phyloP scores from a whole-genome alignment of 2,888 invertebrate species.

The Amphimallon solstitiale region DNA sequence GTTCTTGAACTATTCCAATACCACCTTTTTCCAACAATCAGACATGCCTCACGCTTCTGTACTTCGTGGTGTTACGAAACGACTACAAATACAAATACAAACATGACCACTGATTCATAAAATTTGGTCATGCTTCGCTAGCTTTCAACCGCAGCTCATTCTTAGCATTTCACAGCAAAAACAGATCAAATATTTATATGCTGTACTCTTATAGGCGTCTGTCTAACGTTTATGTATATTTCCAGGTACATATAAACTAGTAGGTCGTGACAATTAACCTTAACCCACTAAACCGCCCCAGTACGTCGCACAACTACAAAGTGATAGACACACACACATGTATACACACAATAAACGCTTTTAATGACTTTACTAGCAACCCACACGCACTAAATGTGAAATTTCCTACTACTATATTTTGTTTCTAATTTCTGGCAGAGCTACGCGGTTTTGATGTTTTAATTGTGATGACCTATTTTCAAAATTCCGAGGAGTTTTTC shows the following conservation, averaged over 20 bases:
- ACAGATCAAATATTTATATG: slow-evolving; percentile 27
- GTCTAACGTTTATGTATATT: slow-evolving; percentile 3
- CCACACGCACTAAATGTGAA: slow-evolving; percentile 16
- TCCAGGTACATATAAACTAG: slow-evolving; percentile 28
- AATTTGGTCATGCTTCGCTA: slow-evolving; percentile 23
- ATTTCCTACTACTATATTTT: slow-evolving; percentile 17
- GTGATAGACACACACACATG: neutral
- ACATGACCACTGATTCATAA: slow-evolving; percentile 18
- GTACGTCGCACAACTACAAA: neutral
- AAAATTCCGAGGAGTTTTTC: slow-evolving; percentile 7
- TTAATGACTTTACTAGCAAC: slow-evolving; percentile 4
- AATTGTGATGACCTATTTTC: slow-evolving; percentile 20
- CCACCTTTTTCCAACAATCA: slow-evolving; percentile 21
- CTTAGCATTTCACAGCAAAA: slow-evolving; percentile 18
- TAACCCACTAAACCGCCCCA: slow-evolving; percentile 22
- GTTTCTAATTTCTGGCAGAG: neutral
- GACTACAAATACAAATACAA: neutral
- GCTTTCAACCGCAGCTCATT: neutral
- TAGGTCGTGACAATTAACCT: slow-evolving; percentile 31
- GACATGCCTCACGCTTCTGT: neutral
- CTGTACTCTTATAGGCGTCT: slow-evolving; percentile 8
- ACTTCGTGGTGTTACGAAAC: neutral
- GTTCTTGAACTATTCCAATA: slow-evolving; percentile 28
- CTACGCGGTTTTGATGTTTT: slow-evolving; percentile 9
- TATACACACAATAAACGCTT: neutral